Base-by-base conservation (phyloP, 2,888 invertebrate genomes). In the Noctuana brunneofusca region DNA sequence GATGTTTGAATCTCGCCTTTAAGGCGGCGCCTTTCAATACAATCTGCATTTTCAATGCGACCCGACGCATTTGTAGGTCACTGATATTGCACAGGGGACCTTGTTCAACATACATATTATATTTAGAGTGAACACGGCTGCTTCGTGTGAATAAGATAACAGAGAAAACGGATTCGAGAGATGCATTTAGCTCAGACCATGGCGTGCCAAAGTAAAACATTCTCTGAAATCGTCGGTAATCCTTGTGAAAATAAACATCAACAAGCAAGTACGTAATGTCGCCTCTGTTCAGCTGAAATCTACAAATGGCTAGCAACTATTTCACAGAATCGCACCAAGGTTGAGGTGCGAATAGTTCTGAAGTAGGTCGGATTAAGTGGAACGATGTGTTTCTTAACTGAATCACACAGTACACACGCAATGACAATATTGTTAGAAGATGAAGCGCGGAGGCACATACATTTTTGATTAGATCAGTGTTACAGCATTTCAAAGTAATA, bases 61-160 rank as follows among this genome's bases (percentile, higher is more conserved):
- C 66, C 52, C 57, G 41, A 38, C 49, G 74, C 74, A 74, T 83
- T 83, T 85, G 81, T 87, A 84, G 87, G 87, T 84, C 85, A 84
- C 74, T 75, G 76, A 81, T 81, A 82, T 82, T 83, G 84, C 83
- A 81, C 75, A 74, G 78, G 72, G 75, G 81, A 82, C 85, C 87
- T 87, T 86, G 85, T 83, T 78, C 74, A 77, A 80, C 75, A 77
- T 64, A 63, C 27, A 58, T 20, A 55, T 57, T 63, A 63, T 52
- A 75, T 75, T 73, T 73, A 68, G 74, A 73, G 67, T 73, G 75
- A 74, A 79, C 70, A 73, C 77, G 79, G 79, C 80, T 78, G 71
- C 73, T 70, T 69, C 68, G 68, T 74, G 69, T 70, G 71, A 73
- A 73, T 60, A 69, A 68, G 68, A 71, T 62, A 62, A 35, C 43